Percentiles rank a stretch among this genome's conserved stretches.
These are phyloP conservation scores for Pantherophis alleghaniensis DNA, from an alignment of 2,797 vertebrate genomes.

Conservation along the genomic window DNA sequence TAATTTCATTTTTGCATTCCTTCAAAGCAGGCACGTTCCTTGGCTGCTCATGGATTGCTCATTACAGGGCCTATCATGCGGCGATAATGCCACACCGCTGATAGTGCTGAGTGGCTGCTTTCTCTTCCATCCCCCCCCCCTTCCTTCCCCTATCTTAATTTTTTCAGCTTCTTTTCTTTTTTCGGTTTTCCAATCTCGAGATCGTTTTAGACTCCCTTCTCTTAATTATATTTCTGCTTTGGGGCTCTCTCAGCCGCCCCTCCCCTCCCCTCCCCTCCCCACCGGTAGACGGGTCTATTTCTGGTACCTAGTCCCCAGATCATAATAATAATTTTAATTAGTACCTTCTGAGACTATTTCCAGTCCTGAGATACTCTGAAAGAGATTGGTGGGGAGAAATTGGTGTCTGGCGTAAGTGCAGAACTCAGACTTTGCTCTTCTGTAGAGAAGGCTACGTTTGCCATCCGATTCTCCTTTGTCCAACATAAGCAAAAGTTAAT, in stretches of 20 bases:
- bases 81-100: background rate
- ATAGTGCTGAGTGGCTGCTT: background rate
- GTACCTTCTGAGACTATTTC: background rate
- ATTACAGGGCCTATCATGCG: background rate
- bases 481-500: background rate
- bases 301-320: background rate
- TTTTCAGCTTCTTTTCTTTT: background rate
- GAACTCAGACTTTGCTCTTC: background rate
- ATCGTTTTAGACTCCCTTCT: background rate
- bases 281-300: background rate
- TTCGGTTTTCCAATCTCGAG: background rate
- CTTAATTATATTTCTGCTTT: background rate
- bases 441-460: background rate
- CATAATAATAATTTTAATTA: background rate
- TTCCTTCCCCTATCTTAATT: background rate
- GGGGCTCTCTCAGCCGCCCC: background rate
- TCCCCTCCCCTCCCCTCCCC: background rate
- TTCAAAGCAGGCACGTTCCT: background rate
- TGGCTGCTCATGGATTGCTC: background rate
- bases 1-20: constrained; percentile 19
- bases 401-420: background rate
- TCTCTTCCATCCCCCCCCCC: too few species aligned
- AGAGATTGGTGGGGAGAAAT: background rate
- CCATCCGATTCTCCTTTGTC: background rate
- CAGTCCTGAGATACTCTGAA: background rate